These are phyloP conservation scores for Drosophila nigromelanica DNA, from an alignment of 1,140 invertebrate genomes.

Conservation along the genomic window DNA sequence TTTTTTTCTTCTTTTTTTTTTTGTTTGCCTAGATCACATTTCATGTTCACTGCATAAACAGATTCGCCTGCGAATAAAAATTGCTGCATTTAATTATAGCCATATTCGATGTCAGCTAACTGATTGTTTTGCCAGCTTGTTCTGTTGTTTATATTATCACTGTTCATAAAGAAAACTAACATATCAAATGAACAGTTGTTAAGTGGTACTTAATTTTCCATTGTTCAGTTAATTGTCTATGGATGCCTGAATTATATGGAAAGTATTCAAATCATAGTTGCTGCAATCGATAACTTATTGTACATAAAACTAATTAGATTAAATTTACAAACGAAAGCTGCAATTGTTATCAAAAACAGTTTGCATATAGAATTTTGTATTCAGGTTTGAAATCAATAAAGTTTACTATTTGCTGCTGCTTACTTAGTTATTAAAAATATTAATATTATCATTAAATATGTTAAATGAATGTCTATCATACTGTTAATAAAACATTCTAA, in stretches of 20 bases:
- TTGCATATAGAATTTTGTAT: too few relatives aligned
- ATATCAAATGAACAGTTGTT: slow-evolving; percentile 8
- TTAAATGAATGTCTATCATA: too few relatives aligned
- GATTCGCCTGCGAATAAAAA: slow-evolving; percentile 8
- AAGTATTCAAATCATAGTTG: background rate
- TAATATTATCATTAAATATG: too few relatives aligned
- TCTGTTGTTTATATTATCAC: slow-evolving; percentile 5
- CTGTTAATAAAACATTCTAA: too few relatives aligned
- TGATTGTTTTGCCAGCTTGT: slow-evolving; percentile 8
- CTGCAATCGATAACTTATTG: background rate
- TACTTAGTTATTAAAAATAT: too few relatives aligned
- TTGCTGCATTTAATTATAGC: slow-evolving; percentile 1
- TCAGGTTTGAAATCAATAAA: too few relatives aligned
- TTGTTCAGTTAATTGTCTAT: background rate
- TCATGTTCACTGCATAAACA: slow-evolving; percentile 6
- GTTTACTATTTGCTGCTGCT: too few relatives aligned
- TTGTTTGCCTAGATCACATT: background rate
- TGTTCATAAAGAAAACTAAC: slow-evolving; percentile 2
- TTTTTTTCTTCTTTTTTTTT: background rate
- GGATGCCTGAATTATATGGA: too few relatives aligned
- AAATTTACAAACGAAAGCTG: too few relatives aligned
- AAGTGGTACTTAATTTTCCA: background rate
- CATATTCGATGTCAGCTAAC: slow-evolving; percentile 9
- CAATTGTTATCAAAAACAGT: too few relatives aligned
- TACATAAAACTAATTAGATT: too few relatives aligned